Base-by-base conservation (phyloP, 2,888 invertebrate species). In the Galerucella calmariensis region DNA sequence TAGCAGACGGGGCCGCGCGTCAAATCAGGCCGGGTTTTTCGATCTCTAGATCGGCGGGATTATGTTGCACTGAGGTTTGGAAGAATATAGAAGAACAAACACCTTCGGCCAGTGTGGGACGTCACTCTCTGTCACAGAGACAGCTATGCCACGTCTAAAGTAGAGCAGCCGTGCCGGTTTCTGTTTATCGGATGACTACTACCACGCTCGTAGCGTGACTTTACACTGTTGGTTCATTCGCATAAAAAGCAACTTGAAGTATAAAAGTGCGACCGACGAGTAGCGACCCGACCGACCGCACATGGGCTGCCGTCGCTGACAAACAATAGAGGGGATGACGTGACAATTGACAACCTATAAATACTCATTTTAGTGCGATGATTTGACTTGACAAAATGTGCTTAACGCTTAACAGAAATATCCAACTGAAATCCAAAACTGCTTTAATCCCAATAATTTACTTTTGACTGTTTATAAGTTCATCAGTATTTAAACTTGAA, bases 131-230 rank as follows among this genome's bases (percentile, higher is more conserved):
- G 82, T 65, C 72, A 75, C 78, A 75, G 74, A 76, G 76, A 79
- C 77, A 76, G 80, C 81, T 82, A 83, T 85, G 86, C 85, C 85
- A 86, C 86, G 85, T 86, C 82, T 83, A 78, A 82, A 82, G 83
- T 85, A 83, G 85, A 85, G 84, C 84, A 84, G 80, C 81, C 82
- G 82, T 75, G 78, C 78, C 78, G 79, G 83, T 83, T 83, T 83
- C 82, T 78, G 81, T 71, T 72, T 83, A 83, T 83, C 83, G 83
- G 79, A 80, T 80, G 79, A 81, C 76, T 81, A 81, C 80, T 82
- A 81, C 82, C 81, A 81, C 82, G 72, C 72, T 72, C 66, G 66
- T 82, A 79, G 77, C 81, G 80, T 79, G 77, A 84, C 84, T 84
- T 85, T 83, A 82, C 83, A 83, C 84, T 81, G 82, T 81, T 81